A percentile compares a stretch with the other conserved stretches of the same genome.
Evolutionary conservation across 2,797 vertebrate species (phyloP).

Genomic region (Lacerta viridis): DNA sequence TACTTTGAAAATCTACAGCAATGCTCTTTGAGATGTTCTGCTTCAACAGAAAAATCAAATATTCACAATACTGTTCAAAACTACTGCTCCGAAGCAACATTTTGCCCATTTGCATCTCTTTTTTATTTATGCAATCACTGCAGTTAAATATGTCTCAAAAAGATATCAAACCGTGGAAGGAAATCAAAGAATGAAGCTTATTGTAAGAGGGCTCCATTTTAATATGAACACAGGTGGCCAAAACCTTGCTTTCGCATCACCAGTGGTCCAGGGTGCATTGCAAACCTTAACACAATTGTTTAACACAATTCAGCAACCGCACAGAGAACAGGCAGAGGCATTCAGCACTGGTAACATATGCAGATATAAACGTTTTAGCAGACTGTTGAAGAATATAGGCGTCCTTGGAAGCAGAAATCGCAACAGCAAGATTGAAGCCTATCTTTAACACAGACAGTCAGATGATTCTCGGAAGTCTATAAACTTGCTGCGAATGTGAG

Average conservation of each 20-base stretch:
- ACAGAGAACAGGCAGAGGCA: not conserved
- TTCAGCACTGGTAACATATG: not conserved
- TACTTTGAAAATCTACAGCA: slow-evolving; percentile 1
- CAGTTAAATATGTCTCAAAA: slow-evolving; percentile 15
- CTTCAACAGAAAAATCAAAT: slow-evolving; percentile 14
- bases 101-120: not conserved
- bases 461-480: not conserved
- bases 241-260: not conserved
- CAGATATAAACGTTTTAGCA: not conserved
- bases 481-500: not conserved
- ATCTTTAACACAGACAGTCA: not conserved
- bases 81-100: not conserved
- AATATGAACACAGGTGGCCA: not conserved
- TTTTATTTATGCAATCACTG: slow-evolving; percentile 22
- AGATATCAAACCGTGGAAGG: not conserved
- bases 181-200: not conserved
- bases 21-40: not conserved
- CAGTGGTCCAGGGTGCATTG: fast-evolving
- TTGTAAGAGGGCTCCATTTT: slow-evolving; percentile 20
- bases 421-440: not conserved
- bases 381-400: not conserved
- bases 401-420: not conserved
- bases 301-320: not conserved
- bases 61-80: slow-evolving; percentile 10
- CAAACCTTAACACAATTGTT: slow-evolving; percentile 16